A percentile compares a stretch with the other conserved stretches of the same genome.
These are phyloP conservation scores for Metridium senile DNA, from an alignment of 92 coral and sea anemone genomes.

Conservation along the genomic window DNA sequence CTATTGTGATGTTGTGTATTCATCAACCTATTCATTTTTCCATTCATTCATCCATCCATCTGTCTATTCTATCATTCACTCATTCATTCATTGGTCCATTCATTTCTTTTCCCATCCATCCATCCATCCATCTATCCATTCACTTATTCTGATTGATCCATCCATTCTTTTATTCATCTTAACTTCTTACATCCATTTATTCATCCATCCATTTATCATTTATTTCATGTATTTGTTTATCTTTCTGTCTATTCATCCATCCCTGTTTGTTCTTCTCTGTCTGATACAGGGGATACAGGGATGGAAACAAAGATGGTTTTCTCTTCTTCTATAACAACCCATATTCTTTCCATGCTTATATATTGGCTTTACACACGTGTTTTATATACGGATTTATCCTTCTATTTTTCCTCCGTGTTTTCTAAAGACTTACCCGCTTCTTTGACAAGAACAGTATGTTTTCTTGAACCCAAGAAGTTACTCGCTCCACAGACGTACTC, in stretches of 20 bases:
- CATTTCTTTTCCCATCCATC: neutral
- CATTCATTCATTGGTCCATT: neutral
- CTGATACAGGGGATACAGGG: too few species aligned
- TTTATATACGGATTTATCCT: too few species aligned
- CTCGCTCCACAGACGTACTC: slow-evolving; percentile 57
- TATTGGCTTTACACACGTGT: too few species aligned
- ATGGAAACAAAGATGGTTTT: too few species aligned
- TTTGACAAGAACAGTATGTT: slow-evolving; percentile 38
- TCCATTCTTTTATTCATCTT: too few species aligned
- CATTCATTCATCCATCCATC: neutral
- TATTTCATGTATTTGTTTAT: too few species aligned
- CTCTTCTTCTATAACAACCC: too few species aligned
- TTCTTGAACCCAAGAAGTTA: slow-evolving; percentile 43
- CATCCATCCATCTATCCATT: neutral
- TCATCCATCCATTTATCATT: neutral
- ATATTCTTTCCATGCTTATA: too few species aligned
- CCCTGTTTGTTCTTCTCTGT: too few species aligned
- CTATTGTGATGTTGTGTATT: neutral
- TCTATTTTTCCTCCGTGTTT: too few species aligned
- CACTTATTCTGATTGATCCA: neutral
- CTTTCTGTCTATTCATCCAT: too few species aligned
- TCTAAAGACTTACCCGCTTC: slow-evolving; percentile 81
- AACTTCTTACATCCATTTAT: too few species aligned
- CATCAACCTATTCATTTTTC: neutral
- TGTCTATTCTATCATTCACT: neutral